Evolutionary conservation across 2,797 vertebrate genomes (phyloP), one percentile per base, ranked within the genome.

Genomic region (Pagetopsis macropterus): DNA sequence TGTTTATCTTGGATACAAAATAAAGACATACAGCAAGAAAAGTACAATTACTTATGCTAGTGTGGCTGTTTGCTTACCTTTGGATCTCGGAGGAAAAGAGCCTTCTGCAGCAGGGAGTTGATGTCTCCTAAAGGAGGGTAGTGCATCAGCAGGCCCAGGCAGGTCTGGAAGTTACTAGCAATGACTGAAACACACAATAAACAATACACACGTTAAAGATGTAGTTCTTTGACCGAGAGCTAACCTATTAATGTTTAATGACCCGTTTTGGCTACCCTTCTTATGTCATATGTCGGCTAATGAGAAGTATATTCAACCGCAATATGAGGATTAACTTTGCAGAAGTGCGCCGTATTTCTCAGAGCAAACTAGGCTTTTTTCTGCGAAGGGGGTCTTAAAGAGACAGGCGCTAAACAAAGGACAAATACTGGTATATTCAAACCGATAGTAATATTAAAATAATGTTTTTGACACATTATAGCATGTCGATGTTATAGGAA

Each of bases 141-240:
- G 93, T 99, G 98, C 97, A 99, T 99, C 76, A 99, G 92, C 63
- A 99, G 96, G 81, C 98, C 97, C 76, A 99, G 93, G 86, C 98
- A 99, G 60, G 97, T 99, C 92, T 99, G 98, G 88, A 99, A 99
- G 93, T 98, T 99, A 94, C 97, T 99, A 68, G 98, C 97, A 79
- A 98, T 99, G 92, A 99, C 98, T 99, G 85, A 70, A 86, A 87
- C 43, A 82, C 54, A 92, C 5, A 75, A 33, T 33, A 23, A 76
- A 45, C 19, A 65, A 45, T 6, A 62, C n/a, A 57, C 31, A 31
- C 44, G 40, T 33, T n/a, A 65, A 46, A 33, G 15, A 61, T 2
- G 10, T 16, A 10, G 15, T 46, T 15, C 13, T 9, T 2, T 3
- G 46, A 45, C 4, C 3, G 2, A 13, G 19, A 51, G n/a, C 3